Evolutionary conservation across 2,888 invertebrate species (phyloP).

Genomic region (Physocephala rufipes): DNA sequence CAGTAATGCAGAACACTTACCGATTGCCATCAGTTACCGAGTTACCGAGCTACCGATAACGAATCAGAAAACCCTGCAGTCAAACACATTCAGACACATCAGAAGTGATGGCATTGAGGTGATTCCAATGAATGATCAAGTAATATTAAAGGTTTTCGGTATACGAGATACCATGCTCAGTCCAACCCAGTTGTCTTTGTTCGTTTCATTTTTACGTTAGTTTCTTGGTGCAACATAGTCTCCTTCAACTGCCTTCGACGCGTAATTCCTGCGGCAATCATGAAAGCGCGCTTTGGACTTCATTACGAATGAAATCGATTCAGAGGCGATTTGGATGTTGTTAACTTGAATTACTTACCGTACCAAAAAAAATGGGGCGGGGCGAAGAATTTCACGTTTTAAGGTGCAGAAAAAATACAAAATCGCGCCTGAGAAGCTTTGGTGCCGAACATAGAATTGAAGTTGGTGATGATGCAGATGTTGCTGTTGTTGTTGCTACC

Average conservation of each 20-base stretch:
- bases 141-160: too few species aligned
- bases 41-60: too few species aligned
- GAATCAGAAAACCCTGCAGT: too few species aligned
- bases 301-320: constrained; percentile 4
- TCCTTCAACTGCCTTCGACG: not conserved
- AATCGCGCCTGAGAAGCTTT: constrained; percentile 50
- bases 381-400: not conserved
- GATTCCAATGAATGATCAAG: too few species aligned
- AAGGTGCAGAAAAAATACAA: not conserved
- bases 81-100: too few species aligned
- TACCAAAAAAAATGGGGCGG: not conserved
- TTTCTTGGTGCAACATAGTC: not conserved
- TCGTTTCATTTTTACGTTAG: too few species aligned
- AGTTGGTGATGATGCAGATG: constrained; percentile 6
- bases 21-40: too few species aligned
- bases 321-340: constrained; percentile 1
- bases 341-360: not conserved
- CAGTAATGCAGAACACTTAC: too few species aligned
- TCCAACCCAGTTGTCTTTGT: too few species aligned
- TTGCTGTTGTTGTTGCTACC: not conserved
- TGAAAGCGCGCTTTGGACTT: constrained; percentile 13
- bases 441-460: constrained; percentile 44
- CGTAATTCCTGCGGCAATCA: constrained; percentile 4
- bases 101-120: too few species aligned
- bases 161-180: too few species aligned